Evolutionary conservation across 2,888 invertebrate genomes (phyloP), one percentile per base, ranked within the genome.

Genomic region (Isoperla grammatica): DNA sequence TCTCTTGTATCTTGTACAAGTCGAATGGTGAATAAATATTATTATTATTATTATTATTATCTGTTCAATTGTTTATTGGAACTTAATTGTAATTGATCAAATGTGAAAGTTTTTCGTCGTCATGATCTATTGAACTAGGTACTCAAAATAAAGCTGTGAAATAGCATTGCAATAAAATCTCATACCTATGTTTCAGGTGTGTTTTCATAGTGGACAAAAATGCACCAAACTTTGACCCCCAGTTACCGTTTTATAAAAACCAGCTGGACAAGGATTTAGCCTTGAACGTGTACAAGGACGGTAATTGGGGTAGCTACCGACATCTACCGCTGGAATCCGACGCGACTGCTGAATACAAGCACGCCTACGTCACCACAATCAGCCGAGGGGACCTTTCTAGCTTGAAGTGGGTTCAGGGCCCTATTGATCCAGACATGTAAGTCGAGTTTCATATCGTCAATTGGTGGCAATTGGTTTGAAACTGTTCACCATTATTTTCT

Each of bases 341-440:
- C 17, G 54, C 74, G 5, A 73, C 73, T 0, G 74, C 79, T 0
- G 70, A 74, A 1, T 77, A 73, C 6, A 79, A 82, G 63, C 90
- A 95, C 71, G 88, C 86, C 0, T 92, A 83, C 71, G 85, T 87
- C 1, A 90, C 92, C 73, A 84, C 87, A 0, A 69, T 82, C 12
- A 84, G 87, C 0, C 81, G 87, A 57, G 96, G 96, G 53, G 96
- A 98, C 71, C 77, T 97, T 56, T 87, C 90, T 0, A 87, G 91
- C 1, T 71, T 97, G 42, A 80, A 76, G n/a, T 94, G 93, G 93
- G 74, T 94, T 6, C 86, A 95, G 73, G 88, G 88, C 1, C 77
- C 80, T 0, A 59, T 72, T 68, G 80, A 19, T 46, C 56, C 66
- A 0, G 57, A 37, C 15, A 15, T 11, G 40, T 55, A 19, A 13